These are phyloP conservation scores for Vanacampus margaritifer DNA, from an alignment of 2,113 vertebrate genomes.

Conservation along the genomic window DNA sequence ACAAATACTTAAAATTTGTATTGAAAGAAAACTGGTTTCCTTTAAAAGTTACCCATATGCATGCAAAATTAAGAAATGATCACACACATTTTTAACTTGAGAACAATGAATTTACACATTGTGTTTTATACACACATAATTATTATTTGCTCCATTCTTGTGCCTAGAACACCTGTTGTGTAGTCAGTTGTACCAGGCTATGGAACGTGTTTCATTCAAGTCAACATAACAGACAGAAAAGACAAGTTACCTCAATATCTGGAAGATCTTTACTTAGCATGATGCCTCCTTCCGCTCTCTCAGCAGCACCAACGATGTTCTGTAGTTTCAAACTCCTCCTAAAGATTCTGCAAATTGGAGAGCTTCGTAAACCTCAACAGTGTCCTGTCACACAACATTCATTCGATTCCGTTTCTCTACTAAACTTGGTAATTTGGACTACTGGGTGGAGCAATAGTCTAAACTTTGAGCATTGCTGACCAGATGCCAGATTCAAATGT, in stretches of 20 bases:
- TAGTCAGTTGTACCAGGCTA: not conserved
- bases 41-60: not conserved
- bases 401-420: not conserved
- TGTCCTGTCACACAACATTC: not conserved
- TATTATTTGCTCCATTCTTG: not conserved
- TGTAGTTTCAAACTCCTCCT: not conserved
- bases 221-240: not conserved
- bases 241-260: conserved; percentile 66
- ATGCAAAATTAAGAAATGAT: not conserved
- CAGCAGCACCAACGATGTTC: not conserved
- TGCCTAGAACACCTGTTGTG: not conserved
- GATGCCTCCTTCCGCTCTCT: conserved; percentile 9
- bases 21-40: no score
- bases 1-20: not conserved
- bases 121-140: not conserved
- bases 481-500: not conserved
- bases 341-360: not conserved
- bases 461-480: conserved; percentile 20
- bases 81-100: not conserved
- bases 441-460: not conserved
- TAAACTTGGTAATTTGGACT: not conserved
- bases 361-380: not conserved
- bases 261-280: conserved; percentile 69
- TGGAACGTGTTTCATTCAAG: not conserved
- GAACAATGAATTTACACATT: not conserved